A percentile compares a stretch with the other conserved stretches of the same genome.
phyloP scores from a whole-genome alignment of 2,113 vertebrate species.

The Oxyruncus cristatus region DNA sequence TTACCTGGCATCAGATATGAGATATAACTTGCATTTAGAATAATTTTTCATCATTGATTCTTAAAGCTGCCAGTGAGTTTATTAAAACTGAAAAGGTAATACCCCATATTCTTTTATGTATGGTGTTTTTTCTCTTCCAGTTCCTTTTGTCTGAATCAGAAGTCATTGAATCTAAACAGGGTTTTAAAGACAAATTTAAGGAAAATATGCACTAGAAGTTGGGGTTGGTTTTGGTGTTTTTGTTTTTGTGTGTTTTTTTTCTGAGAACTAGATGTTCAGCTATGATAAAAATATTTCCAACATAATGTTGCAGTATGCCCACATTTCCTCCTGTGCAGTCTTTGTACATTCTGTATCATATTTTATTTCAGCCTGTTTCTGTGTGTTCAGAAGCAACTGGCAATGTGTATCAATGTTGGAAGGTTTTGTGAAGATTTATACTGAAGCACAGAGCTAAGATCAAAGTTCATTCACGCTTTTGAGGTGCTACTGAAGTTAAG shows the following conservation, averaged over 20 bases:
- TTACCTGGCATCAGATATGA: not conserved
- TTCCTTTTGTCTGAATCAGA: not conserved
- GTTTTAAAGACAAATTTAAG: not conserved
- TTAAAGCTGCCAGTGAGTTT: not conserved
- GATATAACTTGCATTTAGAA: not conserved
- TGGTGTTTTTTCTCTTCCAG: not conserved
- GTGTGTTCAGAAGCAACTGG: not conserved
- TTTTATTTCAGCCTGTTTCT: not conserved
- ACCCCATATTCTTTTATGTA: not conserved
- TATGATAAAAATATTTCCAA: conserved; percentile 6
- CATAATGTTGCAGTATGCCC: not conserved
- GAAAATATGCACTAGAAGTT: not conserved
- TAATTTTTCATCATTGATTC: not conserved
- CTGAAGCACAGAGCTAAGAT: not conserved
- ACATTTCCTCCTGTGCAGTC: not conserved
- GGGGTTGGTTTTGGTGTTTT: not conserved
- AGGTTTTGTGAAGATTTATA: not conserved
- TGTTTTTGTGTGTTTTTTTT: not conserved
- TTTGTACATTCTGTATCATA: not conserved
- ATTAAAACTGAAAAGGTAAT: conserved; percentile 17
- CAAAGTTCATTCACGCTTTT: not conserved
- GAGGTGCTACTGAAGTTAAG: not conserved
- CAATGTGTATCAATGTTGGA: not conserved
- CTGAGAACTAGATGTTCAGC: not conserved
- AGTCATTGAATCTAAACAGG: not conserved